Conservation (phyloP, 2,113 vertebrate genomes). For the Daboia siamensis region DNA sequence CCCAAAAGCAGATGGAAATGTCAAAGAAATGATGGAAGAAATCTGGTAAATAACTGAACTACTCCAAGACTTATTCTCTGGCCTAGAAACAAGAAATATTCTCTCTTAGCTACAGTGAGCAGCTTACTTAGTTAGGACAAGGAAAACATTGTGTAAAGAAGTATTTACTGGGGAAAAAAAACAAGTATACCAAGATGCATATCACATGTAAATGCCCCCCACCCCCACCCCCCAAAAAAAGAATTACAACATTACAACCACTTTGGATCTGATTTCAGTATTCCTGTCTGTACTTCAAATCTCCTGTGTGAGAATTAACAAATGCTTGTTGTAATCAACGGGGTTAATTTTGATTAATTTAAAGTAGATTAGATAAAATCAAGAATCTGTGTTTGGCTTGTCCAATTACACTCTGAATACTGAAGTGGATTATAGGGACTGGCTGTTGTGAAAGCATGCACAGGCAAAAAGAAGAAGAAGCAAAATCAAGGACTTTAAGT, state of each 20-base stretch:
- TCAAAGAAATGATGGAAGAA: slow-evolving; percentile 66
- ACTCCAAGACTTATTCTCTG: slow-evolving; percentile 51
- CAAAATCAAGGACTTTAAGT: not conserved
- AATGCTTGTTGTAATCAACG: not conserved
- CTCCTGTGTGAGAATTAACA: slow-evolving; percentile 1
- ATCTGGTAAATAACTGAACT: slow-evolving; percentile 60
- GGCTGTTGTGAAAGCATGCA: not conserved
- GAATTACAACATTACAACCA: not conserved
- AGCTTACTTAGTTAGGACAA: slow-evolving; percentile 39
- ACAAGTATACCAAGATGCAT: slow-evolving; percentile 1
- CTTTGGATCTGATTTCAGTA: not conserved
- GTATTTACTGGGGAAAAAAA: slow-evolving; percentile 24
- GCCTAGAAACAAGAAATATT: slow-evolving; percentile 31
- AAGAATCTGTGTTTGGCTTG: not conserved
- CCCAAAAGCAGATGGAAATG: slow-evolving; percentile 66
- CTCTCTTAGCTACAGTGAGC: slow-evolving; percentile 30
- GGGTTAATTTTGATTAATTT: slow-evolving; percentile 7
- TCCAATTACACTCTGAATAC: not conserved
- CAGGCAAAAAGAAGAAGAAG: not conserved
- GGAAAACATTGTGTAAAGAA: slow-evolving; percentile 43
- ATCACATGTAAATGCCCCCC: not conserved
- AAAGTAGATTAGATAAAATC: slow-evolving; percentile 4
- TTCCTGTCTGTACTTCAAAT: not conserved
- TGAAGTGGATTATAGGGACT: not conserved
- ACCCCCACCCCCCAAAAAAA: not conserved